Evolutionary conservation across 2,888 invertebrate genomes (phyloP), one percentile per base, ranked within the genome.

Genomic region (Pocota personata): DNA sequence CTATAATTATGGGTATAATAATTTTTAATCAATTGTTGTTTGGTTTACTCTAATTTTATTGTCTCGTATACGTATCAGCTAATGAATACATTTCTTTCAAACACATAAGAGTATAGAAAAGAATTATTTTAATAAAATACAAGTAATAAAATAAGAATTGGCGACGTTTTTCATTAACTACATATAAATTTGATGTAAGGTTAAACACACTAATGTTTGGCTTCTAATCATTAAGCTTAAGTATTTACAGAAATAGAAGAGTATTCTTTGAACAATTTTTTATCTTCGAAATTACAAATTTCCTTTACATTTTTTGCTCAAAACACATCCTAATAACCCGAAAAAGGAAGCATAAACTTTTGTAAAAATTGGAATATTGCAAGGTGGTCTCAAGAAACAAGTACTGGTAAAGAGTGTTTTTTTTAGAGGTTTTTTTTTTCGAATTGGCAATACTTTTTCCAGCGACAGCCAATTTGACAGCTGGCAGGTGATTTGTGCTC

Each of bases 161-260:
- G n/a, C n/a, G n/a, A n/a, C n/a, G n/a, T n/a, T n/a, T n/a, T n/a
- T 24, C 1, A 30, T 30, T 60, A 24, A 37, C 6, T 24, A 21
- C 16, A 14, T 6, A 37, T 19, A 55, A 8, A 30, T 16, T 16
- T 37, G 7, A 19, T 50, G 24, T 24, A 8, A 35, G 10, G 37
- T 52, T 30, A 30, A 16, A 46, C 6, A 66, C 16, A 80, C 60
- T 77, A 78, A 77, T 77, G 77, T 77, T 83, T 78, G 82, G 82
- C 78, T 77, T 77, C 72, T 60, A 55, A 64, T 71, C 14, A 50
- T 4, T 71, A 19, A 40, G 60, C 32, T 73, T 43, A 16, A 19
- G 8, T 27, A 35, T 7, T 21, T n/a, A n/a, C n/a, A 37, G 4
- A 14, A 6, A 21, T 21, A 16, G 3, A 3, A 19, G 46, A 8